phyloP scores from a whole-genome alignment of 2,888 invertebrate genomes.

The Stratiomys singularior region DNA sequence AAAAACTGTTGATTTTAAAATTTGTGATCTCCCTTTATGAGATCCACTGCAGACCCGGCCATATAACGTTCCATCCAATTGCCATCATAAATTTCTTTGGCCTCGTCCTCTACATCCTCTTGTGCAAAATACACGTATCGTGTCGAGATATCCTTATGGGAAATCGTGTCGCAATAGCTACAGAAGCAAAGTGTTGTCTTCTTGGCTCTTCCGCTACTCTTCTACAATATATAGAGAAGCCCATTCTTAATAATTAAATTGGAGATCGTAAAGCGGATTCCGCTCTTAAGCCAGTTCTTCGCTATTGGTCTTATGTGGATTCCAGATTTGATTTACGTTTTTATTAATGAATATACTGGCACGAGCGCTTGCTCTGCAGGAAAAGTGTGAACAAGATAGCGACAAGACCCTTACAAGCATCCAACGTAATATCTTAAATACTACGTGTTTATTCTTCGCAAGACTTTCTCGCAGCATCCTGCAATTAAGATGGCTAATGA shows the following conservation, averaged over 20 bases:
- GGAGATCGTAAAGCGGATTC: slow-evolving; percentile 43
- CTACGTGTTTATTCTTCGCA: not conserved
- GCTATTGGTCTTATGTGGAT: slow-evolving; percentile 43
- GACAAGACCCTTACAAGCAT: not conserved
- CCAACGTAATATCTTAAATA: slow-evolving; percentile 1
- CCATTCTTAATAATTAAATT: slow-evolving; percentile 45
- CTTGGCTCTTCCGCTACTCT: not conserved
- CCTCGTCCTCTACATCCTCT: slow-evolving; percentile 16
- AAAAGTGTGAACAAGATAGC: not conserved
- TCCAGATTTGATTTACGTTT: slow-evolving; percentile 43
- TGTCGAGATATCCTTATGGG: not conserved
- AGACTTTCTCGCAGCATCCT: not conserved
- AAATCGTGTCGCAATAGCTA: slow-evolving; percentile 4
- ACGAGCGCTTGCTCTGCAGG: not conserved
- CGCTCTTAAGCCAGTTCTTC: slow-evolving; percentile 33
- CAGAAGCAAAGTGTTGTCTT: not conserved
- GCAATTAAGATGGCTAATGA: slow-evolving; percentile 21
- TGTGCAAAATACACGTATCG: not conserved
- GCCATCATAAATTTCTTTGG: slow-evolving; percentile 36
- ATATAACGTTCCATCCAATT: slow-evolving; percentile 9
- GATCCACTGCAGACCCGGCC: slow-evolving; percentile 19
- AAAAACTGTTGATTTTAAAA: slow-evolving; percentile 32
- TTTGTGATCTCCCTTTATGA: slow-evolving; percentile 31
- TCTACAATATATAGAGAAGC: not conserved
- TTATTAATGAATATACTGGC: slow-evolving; percentile 41